Percentiles rank a stretch among this genome's conserved stretches.
These are phyloP conservation scores for Neoascia interrupta DNA, from an alignment of 2,888 invertebrate species.

Conservation along the genomic window DNA sequence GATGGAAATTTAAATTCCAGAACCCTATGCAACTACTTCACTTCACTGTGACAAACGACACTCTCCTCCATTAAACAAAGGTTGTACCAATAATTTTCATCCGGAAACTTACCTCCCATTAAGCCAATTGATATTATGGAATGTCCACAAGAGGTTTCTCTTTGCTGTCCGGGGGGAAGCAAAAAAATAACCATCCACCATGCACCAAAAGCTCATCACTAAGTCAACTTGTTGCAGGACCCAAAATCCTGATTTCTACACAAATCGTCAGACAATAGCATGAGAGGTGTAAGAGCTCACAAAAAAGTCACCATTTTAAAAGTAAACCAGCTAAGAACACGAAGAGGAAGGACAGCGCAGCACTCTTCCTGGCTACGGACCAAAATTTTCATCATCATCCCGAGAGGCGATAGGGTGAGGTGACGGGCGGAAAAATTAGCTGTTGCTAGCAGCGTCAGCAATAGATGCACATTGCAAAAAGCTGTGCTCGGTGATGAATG, in stretches of 20 bases:
- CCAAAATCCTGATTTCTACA: slow-evolving; percentile 57
- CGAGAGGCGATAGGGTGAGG: not conserved
- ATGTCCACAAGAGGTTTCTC: slow-evolving; percentile 32
- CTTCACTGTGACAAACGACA: slow-evolving; percentile 17
- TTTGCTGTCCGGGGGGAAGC: no score
- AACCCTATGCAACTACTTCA: not conserved
- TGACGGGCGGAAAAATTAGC: slow-evolving; percentile 60
- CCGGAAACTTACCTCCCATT: slow-evolving; percentile 46
- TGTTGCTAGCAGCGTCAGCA: slow-evolving; percentile 64
- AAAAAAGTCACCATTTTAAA: slow-evolving; percentile 56
- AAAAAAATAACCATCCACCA: slow-evolving; percentile 12
- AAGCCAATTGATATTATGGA: slow-evolving; percentile 53
- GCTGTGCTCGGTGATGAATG: slow-evolving; percentile 65
- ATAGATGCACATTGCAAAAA: slow-evolving; percentile 64
- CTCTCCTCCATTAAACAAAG: slow-evolving; percentile 30
- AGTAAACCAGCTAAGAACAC: slow-evolving; percentile 39
- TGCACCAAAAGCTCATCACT: slow-evolving; percentile 54
- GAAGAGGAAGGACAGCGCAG: slow-evolving; percentile 39
- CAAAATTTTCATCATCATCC: slow-evolving; percentile 60
- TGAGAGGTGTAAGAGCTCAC: slow-evolving; percentile 46
- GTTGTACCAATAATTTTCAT: slow-evolving; percentile 47
- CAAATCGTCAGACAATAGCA: slow-evolving; percentile 62
- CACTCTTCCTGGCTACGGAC: slow-evolving; percentile 56
- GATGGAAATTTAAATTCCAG: no score
- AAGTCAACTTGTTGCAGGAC: slow-evolving; percentile 65